Percentiles rank a stretch among this genome's conserved stretches.
Evolutionary conservation across 2,888 invertebrate genomes (phyloP).

Genomic region (Biston betularia): DNA sequence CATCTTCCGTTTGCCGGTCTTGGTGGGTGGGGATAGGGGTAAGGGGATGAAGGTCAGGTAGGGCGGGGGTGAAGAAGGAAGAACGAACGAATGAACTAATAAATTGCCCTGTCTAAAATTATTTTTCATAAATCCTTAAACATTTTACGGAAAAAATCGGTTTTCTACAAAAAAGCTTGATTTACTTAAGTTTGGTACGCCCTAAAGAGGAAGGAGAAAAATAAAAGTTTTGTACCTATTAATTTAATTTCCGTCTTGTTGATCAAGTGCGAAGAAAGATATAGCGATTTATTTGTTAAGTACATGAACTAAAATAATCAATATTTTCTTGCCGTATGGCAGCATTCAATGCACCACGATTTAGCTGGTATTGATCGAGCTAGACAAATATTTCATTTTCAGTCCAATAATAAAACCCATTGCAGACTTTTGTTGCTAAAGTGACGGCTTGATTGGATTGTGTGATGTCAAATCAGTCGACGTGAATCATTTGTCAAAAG

Average conservation of each 20-base stretch:
- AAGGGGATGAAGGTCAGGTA: not conserved
- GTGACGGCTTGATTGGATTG: conserved; percentile 53
- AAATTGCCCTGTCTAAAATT: conserved; percentile 12
- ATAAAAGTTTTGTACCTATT: not conserved
- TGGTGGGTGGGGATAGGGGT: too few relatives aligned
- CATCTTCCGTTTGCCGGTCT: too few relatives aligned
- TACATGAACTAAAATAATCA: conserved; percentile 19
- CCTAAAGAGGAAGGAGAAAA: not conserved
- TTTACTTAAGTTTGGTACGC: not conserved
- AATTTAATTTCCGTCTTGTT: not conserved
- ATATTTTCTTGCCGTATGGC: conserved; percentile 34
- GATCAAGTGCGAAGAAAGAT: too few relatives aligned
- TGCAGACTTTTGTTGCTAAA: conserved; percentile 68
- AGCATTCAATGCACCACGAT: conserved; percentile 46
- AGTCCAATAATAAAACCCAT: conserved; percentile 57
- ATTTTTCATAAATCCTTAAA: not conserved
- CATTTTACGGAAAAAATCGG: conserved; percentile 26
- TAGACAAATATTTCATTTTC: conserved; percentile 51
- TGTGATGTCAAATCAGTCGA: conserved; percentile 73
- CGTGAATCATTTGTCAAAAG: conserved; percentile 76
- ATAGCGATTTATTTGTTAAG: too few relatives aligned
- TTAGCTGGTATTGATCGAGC: conserved; percentile 68
- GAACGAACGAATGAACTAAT: conserved; percentile 26
- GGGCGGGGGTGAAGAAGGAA: conserved; percentile 8
- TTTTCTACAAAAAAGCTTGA: conserved; percentile 13